These are phyloP conservation scores for Agrilus planipennis DNA, from an alignment of 1,140 invertebrate genomes.

Conservation along the genomic window DNA sequence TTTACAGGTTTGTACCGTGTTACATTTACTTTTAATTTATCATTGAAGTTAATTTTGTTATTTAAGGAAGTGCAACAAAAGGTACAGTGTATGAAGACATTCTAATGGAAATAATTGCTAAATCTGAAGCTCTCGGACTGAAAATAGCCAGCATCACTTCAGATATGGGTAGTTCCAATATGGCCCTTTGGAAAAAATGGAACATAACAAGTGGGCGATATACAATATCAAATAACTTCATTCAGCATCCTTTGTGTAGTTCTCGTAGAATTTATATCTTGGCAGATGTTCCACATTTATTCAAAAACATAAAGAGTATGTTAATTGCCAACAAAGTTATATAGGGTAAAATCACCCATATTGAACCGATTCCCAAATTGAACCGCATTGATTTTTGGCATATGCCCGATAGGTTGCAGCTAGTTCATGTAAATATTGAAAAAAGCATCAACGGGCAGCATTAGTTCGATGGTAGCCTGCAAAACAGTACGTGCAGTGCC, in stretches of 20 bases:
- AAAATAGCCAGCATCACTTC: conserved; percentile 11
- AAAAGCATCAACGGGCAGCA: no score
- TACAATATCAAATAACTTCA: neutral
- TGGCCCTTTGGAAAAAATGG: conserved; percentile 2
- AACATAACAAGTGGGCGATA: conserved; percentile 1
- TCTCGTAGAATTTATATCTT: neutral
- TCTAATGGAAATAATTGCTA: conserved; percentile 8
- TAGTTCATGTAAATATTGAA: no score
- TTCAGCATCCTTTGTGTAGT: neutral
- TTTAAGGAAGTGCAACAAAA: conserved; percentile 5
- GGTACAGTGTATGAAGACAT: conserved; percentile 8
- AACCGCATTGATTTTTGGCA: no score
- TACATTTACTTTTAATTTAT: no score
- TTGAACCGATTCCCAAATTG: no score
- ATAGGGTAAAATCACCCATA: no score
- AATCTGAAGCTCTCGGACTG: conserved; percentile 6
- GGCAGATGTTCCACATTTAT: neutral
- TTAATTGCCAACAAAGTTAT: no score
- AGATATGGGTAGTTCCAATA: conserved; percentile 6
- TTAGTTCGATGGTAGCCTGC: no score
- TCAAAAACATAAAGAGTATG: neutral
- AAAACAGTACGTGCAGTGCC: no score
- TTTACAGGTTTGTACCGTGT: no score
- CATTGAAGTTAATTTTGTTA: no score
- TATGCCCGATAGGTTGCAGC: no score